Percentiles rank a stretch among this genome's conserved stretches.
These are phyloP conservation scores for Cynopterus brachyotis DNA, from an alignment of 2,113 vertebrate genomes.

Conservation along the genomic window DNA sequence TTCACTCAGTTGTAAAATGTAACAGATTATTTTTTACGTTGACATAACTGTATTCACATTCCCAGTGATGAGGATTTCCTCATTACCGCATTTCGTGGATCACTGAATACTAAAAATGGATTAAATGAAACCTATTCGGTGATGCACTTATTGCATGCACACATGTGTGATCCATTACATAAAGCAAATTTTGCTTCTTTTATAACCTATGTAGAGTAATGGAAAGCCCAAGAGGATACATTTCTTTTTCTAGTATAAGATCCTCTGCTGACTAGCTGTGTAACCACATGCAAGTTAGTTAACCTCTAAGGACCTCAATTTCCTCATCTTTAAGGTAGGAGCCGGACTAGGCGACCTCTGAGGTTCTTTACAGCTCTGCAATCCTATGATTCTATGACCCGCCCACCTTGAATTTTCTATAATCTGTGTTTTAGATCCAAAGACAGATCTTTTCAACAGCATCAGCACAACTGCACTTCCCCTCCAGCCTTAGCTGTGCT, in stretches of 20 bases:
- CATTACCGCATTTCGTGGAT: neutral
- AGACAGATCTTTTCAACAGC: slow-evolving; percentile 57
- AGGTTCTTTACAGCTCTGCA: neutral
- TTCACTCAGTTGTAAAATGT: neutral
- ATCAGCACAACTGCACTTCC: slow-evolving; percentile 60
- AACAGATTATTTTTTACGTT: neutral
- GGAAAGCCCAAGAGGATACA: neutral
- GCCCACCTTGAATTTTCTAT: slow-evolving; percentile 38
- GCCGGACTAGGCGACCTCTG: slow-evolving; percentile 17
- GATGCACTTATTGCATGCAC: neutral
- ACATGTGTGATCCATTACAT: neutral
- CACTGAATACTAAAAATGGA: neutral
- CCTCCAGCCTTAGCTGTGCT: slow-evolving; percentile 60
- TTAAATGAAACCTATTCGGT: neutral
- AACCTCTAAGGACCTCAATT: slow-evolving; percentile 62
- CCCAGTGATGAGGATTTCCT: neutral
- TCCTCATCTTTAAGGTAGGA: slow-evolving; percentile 51
- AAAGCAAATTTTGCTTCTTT: slow-evolving; percentile 15
- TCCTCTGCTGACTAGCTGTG: slow-evolving; percentile 34
- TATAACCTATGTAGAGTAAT: neutral
- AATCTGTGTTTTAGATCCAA: slow-evolving; percentile 62
- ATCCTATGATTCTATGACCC: neutral
- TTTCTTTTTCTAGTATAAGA: neutral
- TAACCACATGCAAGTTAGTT: slow-evolving; percentile 54
- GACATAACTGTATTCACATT: neutral